Evolutionary conservation across 2,888 invertebrate species (phyloP).

Genomic region (Platerodrilus igneus): DNA sequence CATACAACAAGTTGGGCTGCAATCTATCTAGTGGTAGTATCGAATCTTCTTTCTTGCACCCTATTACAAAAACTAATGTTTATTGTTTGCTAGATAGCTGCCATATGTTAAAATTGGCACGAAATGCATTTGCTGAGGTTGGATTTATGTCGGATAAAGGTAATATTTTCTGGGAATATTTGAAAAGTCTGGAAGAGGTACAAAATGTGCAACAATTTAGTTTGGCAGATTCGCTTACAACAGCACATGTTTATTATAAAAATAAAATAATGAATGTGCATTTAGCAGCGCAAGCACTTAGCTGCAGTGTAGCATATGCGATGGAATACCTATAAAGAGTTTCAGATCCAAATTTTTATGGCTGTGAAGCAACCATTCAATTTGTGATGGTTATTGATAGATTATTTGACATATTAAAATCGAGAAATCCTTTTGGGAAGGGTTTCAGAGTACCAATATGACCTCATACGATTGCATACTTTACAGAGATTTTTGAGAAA

Average conservation of each 20-base stretch:
- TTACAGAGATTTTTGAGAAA: conserved; percentile 16
- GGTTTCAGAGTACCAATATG: conserved; percentile 9
- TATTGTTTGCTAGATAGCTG: conserved; percentile 6
- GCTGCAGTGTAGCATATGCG: conserved; percentile 10
- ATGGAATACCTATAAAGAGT: conserved; percentile 6
- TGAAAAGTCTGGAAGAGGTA: background rate
- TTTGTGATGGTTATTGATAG: conserved; percentile 15
- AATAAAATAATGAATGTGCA: conserved; percentile 13
- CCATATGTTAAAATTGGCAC: conserved; percentile 8
- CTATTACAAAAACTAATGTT: no score
- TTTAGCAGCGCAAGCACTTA: conserved; percentile 9
- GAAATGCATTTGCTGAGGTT: conserved; percentile 5
- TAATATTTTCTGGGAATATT: background rate
- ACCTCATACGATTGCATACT: no score
- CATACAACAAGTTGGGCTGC: conserved; percentile 6
- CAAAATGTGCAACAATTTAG: background rate
- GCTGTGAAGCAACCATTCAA: conserved; percentile 13
- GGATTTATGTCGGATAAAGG: background rate
- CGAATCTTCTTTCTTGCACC: background rate
- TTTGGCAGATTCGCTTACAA: background rate
- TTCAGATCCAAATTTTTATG: conserved; percentile 5
- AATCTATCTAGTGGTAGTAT: background rate
- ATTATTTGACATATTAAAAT: conserved; percentile 19
- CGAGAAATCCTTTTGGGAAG: conserved; percentile 16
- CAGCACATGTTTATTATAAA: conserved; percentile 8